Evolutionary conservation across 2,888 invertebrate species (phyloP), one percentile per base, ranked within the genome.

Genomic region (Lottia gigantea): DNA sequence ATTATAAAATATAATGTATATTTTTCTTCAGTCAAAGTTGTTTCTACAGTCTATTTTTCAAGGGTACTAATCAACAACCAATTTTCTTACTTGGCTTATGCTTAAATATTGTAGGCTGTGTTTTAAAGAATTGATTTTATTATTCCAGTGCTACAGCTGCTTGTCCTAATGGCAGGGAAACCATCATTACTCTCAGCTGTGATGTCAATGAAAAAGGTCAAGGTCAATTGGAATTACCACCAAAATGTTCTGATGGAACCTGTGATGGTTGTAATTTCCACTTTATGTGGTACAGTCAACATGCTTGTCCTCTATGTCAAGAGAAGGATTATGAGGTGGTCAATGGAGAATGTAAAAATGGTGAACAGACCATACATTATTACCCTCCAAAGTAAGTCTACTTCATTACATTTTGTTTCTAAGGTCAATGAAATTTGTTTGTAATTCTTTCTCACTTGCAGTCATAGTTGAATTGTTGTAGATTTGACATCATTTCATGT

Each of bases 201-300:
- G 89, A 90, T 76, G 86, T 89, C 3, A 85, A 82, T 49, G 71
- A 82, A 71, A 76, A 81, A 55, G 82, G 76, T 6, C 72, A 76
- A n/a, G 86, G 84, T 26, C 74, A 76, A n/a, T 77, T 84, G 86
- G 71, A 82, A 26, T 83, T 90, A 49, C 91, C 91, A 4, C 86
- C 89, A 1, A 88, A 88, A 70, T 91, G 91, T 82, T 88, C 90
- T 0, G 90, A 91, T 82, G 92, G 91, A 11, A 92, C 92, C 0
- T 92, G 92, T 83, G 91, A 92, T 83, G 92, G 92, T 1, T 92
- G 92, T 81, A 89, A 89, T 68, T 92, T 91, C 81, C 90, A 91
- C 81, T 90, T 91, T 78, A 79, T 91, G 74, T 91, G 90, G 90
- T 83, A 80, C 68, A 89, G 89, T 12, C 79, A 84, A 19, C 83